Evolutionary conservation across 1,140 invertebrate genomes (phyloP).

Genomic region (Harpegnathos saltator): DNA sequence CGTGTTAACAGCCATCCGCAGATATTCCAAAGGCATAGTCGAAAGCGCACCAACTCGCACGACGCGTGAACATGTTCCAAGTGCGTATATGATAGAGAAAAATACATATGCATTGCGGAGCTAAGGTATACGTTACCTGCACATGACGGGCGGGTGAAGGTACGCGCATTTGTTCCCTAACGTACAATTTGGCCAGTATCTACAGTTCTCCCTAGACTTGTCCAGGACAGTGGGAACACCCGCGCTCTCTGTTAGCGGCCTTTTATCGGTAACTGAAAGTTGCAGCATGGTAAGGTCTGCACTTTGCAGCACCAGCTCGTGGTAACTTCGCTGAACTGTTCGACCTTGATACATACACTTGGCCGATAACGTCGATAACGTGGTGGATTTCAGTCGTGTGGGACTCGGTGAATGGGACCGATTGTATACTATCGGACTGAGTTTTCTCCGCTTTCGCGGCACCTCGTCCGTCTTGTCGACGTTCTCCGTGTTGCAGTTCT

Average conservation of each 20-base stretch:
- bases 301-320: too few species aligned
- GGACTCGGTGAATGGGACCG: conserved; percentile 80
- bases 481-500: conserved; percentile 79
- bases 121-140: conserved; percentile 82
- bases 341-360: conserved; percentile 59
- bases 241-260: conserved; percentile 67
- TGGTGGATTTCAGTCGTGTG: conserved; percentile 59
- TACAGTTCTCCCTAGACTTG: conserved; percentile 83
- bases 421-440: conserved; percentile 83
- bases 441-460: conserved; percentile 79
- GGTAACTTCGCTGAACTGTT: background rate
- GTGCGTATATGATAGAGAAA: conserved; percentile 26
- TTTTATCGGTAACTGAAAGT: conserved; percentile 71
- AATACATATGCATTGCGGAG: conserved; percentile 22
- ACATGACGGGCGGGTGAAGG: conserved; percentile 81
- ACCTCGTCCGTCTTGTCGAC: conserved; percentile 68
- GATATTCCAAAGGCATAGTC: too few species aligned
- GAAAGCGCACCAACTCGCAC: too few species aligned
- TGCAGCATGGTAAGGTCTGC: too few species aligned
- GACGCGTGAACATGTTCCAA: background rate
- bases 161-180: conserved; percentile 83
- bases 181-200: conserved; percentile 85
- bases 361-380: conserved; percentile 5
- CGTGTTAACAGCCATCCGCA: too few species aligned
- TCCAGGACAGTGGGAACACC: conserved; percentile 71